These are phyloP conservation scores for Coreius guichenoti DNA, from an alignment of 2,797 vertebrate genomes.

Conservation along the genomic window DNA sequence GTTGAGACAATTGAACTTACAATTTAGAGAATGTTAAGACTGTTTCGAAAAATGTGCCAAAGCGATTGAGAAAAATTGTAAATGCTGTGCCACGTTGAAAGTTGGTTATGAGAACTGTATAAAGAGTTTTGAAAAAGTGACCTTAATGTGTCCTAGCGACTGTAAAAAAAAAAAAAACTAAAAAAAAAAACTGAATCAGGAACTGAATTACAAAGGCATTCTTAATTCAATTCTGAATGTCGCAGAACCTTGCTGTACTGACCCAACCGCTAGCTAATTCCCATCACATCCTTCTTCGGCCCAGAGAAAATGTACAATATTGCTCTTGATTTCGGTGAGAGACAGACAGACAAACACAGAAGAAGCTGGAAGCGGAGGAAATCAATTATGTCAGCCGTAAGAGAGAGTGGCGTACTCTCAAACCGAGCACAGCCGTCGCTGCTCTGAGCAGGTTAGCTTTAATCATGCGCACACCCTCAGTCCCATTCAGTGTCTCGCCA, in stretches of 20 bases:
- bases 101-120: too few species aligned
- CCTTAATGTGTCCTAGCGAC: too few species aligned
- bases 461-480: conserved; percentile 72
- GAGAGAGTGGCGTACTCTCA: conserved; percentile 62
- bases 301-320: conserved; percentile 35
- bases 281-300: conserved; percentile 25
- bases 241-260: background rate
- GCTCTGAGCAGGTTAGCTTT: conserved; percentile 74
- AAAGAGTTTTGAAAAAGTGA: too few species aligned
- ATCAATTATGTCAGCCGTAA: conserved; percentile 64
- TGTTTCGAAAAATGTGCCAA: too few species aligned
- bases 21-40: too few species aligned
- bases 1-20: too few species aligned
- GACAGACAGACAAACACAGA: conserved; percentile 41
- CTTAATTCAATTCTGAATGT: background rate
- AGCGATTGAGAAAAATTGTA: too few species aligned
- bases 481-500: conserved; percentile 67
- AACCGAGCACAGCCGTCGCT: conserved; percentile 58
- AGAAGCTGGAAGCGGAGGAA: conserved; percentile 63
- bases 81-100: too few species aligned
- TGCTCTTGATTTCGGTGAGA: conserved; percentile 22
- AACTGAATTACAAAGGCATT: background rate
- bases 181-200: background rate
- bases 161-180: too few species aligned
- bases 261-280: conserved; percentile 3